Percentiles rank a stretch among this genome's conserved stretches.
Evolutionary conservation across 2,888 invertebrate genomes (phyloP).

Genomic region (Plagiodera versicolora): DNA sequence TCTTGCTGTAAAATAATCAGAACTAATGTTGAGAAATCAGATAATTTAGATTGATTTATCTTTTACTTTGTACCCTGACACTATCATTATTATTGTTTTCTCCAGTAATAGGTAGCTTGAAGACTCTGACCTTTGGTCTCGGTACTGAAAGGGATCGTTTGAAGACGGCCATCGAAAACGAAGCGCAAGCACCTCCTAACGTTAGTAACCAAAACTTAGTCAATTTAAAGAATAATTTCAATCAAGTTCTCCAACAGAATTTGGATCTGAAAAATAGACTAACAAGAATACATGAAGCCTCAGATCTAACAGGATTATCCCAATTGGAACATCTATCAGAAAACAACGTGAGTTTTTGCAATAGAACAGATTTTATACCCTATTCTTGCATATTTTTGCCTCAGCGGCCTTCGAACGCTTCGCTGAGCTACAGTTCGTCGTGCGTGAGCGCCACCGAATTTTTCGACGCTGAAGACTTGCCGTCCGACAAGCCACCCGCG

Average conservation of each 20-base stretch:
- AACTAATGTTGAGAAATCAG: no score
- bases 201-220: conserved; percentile 55
- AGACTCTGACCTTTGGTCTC: conserved; percentile 54
- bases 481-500: conserved; percentile 31
- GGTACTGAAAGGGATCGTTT: conserved; percentile 63
- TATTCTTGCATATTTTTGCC: not conserved
- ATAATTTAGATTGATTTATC: no score
- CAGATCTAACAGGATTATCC: conserved; percentile 64
- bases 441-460: conserved; percentile 77
- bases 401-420: conserved; percentile 51
- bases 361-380: no score
- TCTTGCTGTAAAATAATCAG: no score
- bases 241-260: conserved; percentile 74
- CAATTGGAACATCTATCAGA: conserved; percentile 62
- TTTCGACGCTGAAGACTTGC: conserved; percentile 76
- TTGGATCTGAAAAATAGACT: conserved; percentile 68
- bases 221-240: conserved; percentile 63
- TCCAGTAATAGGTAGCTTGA: conserved; percentile 57
- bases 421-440: conserved; percentile 75
- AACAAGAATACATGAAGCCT: conserved; percentile 65
- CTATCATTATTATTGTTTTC: not conserved
- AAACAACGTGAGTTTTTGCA: conserved; percentile 56
- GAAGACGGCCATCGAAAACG: conserved; percentile 63
- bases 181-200: conserved; percentile 46
- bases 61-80: no score